A percentile compares a stretch with the other conserved stretches of the same genome.
These are phyloP conservation scores for Rhagonycha fulva DNA, from an alignment of 2,888 invertebrate species.

Conservation along the genomic window DNA sequence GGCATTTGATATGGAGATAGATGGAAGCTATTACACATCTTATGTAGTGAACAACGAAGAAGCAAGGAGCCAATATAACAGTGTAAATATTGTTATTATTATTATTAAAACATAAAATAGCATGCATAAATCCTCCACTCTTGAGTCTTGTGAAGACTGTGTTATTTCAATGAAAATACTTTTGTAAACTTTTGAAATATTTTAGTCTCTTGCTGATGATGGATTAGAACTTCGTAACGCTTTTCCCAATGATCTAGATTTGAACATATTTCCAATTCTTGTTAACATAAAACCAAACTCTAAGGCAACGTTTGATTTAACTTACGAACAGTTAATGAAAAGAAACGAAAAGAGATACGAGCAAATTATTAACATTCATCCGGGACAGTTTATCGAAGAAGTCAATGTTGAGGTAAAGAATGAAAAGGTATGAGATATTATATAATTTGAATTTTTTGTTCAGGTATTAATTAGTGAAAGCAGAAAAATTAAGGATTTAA, in stretches of 20 bases:
- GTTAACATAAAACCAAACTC: slow-evolving; percentile 68
- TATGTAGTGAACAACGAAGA: slow-evolving; percentile 68
- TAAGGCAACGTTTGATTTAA: slow-evolving; percentile 70
- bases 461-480: slow-evolving; percentile 66
- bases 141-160: too few species aligned
- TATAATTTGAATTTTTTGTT: not conserved
- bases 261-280: slow-evolving; percentile 70
- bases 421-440: not conserved
- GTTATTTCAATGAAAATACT: not conserved
- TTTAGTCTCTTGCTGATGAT: slow-evolving; percentile 59
- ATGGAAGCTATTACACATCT: slow-evolving; percentile 65
- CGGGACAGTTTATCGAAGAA: slow-evolving; percentile 68
- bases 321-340: slow-evolving; percentile 72
- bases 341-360: slow-evolving; percentile 70
- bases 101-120: too few species aligned
- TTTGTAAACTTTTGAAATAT: not conserved
- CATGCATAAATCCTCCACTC: too few species aligned
- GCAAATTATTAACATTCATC: slow-evolving; percentile 69
- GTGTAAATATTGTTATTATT: slow-evolving; percentile 31
- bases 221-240: slow-evolving; percentile 66
- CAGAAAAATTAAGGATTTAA: slow-evolving; percentile 62
- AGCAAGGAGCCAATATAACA: slow-evolving; percentile 58
- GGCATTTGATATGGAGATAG: slow-evolving; percentile 68
- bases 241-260: slow-evolving; percentile 67
- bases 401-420: slow-evolving; percentile 59